Base-by-base conservation (phyloP, 2,888 invertebrate species). In the Lasioglossum zephyrum region DNA sequence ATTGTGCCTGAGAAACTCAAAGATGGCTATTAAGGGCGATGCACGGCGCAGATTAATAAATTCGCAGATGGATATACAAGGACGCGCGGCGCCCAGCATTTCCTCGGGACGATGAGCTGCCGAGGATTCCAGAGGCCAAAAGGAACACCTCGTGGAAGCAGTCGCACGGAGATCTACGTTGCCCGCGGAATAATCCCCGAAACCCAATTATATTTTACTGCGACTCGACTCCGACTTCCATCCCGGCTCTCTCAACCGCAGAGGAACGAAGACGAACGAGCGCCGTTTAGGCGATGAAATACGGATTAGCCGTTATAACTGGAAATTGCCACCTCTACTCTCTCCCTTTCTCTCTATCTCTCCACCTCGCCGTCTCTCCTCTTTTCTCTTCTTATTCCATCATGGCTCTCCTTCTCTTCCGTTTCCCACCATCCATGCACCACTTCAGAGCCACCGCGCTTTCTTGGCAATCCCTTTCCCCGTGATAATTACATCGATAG, bases 181-280 rank as follows among this genome's bases (percentile, higher is more conserved):
- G 92, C 93, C 94, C 93, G 93, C 93, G 92, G 94, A 94, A 95
- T 95, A 95, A 95, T 95, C 95, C 94, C 93, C 92, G 93, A 95
- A 95, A 95, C 94, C 94, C 94, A 95, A 95, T 95, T 95, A 95
- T 95, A 95, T 95, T 95, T 95, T 94, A 94, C 95, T 94, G 94
- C 94, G 93, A 95, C 94, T 95, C 94, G 93, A 93, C 94, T 94
- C 93, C 93, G 94, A 94, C 94, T 95, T 94, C 92, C 94, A 93
- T 93, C 93, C 92, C 91, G 89, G 90, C 84, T 85, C 88, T 80
- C 88, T 84, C 89, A 84, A 88, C 90, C 88, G 82, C 91, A 87
- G 90, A 90, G 90, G 91, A 92, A 93, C 93, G 93, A 94, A 94
- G 93, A 94, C 93, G 94, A 92, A 94, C 93, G 93, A 92, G 91